Evolutionary conservation across 2,888 invertebrate species (phyloP).

Genomic region (Yponomeuta cagnagella): DNA sequence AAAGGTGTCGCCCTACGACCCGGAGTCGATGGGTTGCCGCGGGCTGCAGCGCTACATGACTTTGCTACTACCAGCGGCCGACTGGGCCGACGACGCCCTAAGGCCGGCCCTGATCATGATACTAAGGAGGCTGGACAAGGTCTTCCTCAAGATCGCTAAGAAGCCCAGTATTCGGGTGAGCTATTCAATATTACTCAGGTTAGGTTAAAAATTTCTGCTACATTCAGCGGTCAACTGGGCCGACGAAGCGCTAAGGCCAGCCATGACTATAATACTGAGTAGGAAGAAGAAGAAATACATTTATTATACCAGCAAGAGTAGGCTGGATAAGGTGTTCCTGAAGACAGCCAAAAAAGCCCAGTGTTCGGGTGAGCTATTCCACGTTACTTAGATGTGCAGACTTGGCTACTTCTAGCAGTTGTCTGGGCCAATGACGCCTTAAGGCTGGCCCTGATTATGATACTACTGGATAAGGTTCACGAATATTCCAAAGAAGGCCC

Average conservation of each 20-base stretch:
- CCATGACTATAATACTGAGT: conserved; percentile 92
- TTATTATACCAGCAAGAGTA: conserved; percentile 22
- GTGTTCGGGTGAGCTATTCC: conserved; percentile 80
- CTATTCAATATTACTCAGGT: conserved; percentile 8
- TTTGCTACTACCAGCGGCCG: conserved; percentile 93
- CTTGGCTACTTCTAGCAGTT: conserved; percentile 92
- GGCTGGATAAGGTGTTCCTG: conserved; percentile 74
- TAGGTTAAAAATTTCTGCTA: conserved; percentile 82
- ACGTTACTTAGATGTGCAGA: conserved; percentile 62
- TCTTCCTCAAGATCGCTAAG: conserved; percentile 97
- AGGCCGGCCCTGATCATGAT: conserved; percentile 94
- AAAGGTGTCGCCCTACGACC: conserved; percentile 98
- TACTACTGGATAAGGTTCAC: conserved; percentile 86
- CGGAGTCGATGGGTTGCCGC: conserved; percentile 96
- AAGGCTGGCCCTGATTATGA: conserved; percentile 92
- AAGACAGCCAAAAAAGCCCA: conserved; percentile 97
- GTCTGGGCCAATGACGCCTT: conserved; percentile 97
- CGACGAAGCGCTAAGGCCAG: conserved; percentile 92
- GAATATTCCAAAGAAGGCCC: conserved; percentile 97
- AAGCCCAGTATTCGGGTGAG: conserved; percentile 91
- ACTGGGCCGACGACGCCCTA: conserved; percentile 96
- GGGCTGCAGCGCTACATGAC: conserved; percentile 96
- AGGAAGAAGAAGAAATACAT: conserved; percentile 45
- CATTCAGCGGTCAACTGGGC: conserved; percentile 98
- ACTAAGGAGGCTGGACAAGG: conserved; percentile 94